Evolutionary conservation across 1,140 invertebrate genomes (phyloP).

Genomic region (Nymphalis io): DNA sequence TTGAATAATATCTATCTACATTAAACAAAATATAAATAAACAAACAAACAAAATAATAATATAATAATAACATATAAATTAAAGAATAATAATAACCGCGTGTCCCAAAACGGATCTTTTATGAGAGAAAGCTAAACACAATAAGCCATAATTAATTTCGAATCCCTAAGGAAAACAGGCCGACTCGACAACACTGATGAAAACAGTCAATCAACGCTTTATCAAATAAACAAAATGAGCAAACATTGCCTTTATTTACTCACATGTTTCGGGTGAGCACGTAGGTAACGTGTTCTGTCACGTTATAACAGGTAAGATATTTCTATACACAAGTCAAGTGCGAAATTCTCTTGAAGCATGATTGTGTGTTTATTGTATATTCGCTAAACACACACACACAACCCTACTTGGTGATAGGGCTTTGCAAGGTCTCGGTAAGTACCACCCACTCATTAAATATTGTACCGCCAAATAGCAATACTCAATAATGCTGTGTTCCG

Average conservation of each 20-base stretch:
- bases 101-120: background rate
- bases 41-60: background rate
- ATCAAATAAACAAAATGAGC: background rate
- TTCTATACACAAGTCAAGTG: background rate
- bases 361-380: too few species aligned
- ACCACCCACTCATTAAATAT: too few species aligned
- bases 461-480: too few species aligned
- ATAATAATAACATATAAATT: background rate
- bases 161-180: conserved; percentile 5
- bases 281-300: background rate
- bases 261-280: background rate
- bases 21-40: too few species aligned
- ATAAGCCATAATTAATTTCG: conserved; percentile 6
- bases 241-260: background rate
- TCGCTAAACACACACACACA: too few species aligned
- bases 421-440: too few species aligned
- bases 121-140: conserved; percentile 5
- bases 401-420: too few species aligned
- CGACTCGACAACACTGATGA: conserved; percentile 2
- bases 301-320: background rate
- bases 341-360: too few species aligned
- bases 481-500: too few species aligned
- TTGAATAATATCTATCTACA: too few species aligned
- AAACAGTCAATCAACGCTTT: conserved; percentile 8
- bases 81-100: background rate